These are phyloP conservation scores for Drymodes brunneopygia DNA, from an alignment of 2,113 vertebrate species.

Conservation along the genomic window DNA sequence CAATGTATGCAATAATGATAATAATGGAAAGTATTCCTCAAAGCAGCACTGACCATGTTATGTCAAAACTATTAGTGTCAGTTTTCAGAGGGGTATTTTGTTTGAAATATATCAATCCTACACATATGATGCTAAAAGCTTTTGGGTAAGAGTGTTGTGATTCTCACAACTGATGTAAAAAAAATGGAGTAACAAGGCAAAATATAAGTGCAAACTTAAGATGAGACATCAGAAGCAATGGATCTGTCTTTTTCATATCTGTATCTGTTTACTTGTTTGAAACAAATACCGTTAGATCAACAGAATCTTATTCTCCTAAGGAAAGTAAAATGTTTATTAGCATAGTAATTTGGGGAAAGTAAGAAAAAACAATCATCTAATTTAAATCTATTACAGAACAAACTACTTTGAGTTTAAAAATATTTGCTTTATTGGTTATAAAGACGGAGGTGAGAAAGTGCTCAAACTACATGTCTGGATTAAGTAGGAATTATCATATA, in stretches of 20 bases:
- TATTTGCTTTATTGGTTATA: background rate
- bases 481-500: background rate
- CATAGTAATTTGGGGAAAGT: background rate
- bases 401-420: background rate
- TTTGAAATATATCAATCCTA: background rate
- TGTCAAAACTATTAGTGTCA: background rate
- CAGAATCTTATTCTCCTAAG: background rate
- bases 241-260: rapidly evolving
- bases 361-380: background rate
- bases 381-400: background rate
- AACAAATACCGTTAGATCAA: background rate
- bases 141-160: background rate
- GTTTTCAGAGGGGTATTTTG: background rate
- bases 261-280: background rate
- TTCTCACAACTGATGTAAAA: background rate
- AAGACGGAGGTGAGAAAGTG: background rate
- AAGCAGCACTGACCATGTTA: background rate
- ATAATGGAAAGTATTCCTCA: background rate
- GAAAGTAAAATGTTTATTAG: background rate
- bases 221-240: background rate
- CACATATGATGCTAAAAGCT: background rate
- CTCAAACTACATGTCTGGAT: background rate
- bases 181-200: background rate
- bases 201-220: background rate
- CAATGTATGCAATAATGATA: background rate